Evolutionary conservation across 1,140 invertebrate genomes (phyloP).

Genomic region (Gonioctena quinquepunctata): DNA sequence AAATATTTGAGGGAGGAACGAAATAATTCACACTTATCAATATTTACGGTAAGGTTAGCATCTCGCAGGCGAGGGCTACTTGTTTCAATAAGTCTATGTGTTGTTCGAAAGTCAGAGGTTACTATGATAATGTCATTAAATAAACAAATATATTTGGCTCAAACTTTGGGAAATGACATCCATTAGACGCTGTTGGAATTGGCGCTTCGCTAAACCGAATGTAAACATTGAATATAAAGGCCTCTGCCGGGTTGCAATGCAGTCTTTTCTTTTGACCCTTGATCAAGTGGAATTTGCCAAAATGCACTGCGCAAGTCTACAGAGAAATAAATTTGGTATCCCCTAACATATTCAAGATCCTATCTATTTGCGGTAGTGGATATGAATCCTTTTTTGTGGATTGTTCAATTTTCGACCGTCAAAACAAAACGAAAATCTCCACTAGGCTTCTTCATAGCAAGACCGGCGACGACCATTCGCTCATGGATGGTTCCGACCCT

Average conservation of each 20-base stretch:
- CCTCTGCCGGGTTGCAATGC: constrained; percentile 37
- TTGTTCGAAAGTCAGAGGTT: constrained; percentile 28
- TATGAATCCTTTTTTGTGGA: constrained; percentile 41
- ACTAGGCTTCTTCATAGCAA: constrained; percentile 26
- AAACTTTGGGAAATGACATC: not conserved
- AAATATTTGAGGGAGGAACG: constrained; percentile 10
- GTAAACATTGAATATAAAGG: constrained; percentile 51
- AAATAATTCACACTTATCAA: constrained; percentile 31
- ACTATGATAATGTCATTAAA: constrained; percentile 4
- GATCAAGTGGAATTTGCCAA: constrained; percentile 36
- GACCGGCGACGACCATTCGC: constrained; percentile 22
- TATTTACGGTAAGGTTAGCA: constrained; percentile 35
- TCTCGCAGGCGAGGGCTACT: constrained; percentile 30
- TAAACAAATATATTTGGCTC: constrained; percentile 5
- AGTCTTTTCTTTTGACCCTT: constrained; percentile 40
- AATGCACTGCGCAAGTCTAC: constrained; percentile 37
- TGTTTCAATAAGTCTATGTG: constrained; percentile 33
- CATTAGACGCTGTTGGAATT: constrained; percentile 50
- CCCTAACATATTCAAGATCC: constrained; percentile 42
- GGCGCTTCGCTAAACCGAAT: constrained; percentile 47
- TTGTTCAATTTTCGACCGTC: constrained; percentile 41
- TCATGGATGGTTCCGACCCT: constrained; percentile 24
- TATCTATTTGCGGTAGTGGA: constrained; percentile 33
- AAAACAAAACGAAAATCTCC: constrained; percentile 42
- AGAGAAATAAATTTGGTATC: constrained; percentile 43